phyloP scores from a whole-genome alignment of 2,797 vertebrate genomes.

The Crotalus adamanteus region DNA sequence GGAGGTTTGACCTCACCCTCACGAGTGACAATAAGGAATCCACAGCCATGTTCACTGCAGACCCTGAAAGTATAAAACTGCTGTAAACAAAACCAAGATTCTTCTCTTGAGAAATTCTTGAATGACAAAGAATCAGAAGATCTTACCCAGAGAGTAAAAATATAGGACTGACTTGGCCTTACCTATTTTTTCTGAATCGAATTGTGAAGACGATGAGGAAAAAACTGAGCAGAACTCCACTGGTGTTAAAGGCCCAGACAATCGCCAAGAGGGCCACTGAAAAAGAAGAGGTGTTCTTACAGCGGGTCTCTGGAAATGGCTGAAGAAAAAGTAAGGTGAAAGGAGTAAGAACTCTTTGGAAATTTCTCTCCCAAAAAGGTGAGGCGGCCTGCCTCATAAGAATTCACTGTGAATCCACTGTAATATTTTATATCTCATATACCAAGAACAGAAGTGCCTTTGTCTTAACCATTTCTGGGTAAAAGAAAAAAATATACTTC shows the following conservation, averaged over 20 bases:
- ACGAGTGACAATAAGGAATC: background rate
- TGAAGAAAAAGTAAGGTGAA: slow-evolving; percentile 41
- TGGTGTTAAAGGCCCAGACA: slow-evolving; percentile 86
- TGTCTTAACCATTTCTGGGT: background rate
- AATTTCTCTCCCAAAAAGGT: background rate
- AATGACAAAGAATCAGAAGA: background rate
- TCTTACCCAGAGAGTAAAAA: background rate
- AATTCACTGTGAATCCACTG: background rate
- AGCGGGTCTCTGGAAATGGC: slow-evolving; percentile 59
- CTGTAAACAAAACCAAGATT: background rate
- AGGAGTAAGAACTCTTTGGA: slow-evolving; percentile 23
- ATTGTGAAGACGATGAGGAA: slow-evolving; percentile 91
- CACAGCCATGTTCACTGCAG: background rate
- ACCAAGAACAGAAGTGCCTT: background rate
- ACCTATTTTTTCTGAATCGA: slow-evolving; percentile 95
- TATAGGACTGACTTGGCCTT: slow-evolving; percentile 35
- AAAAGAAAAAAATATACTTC: background rate
- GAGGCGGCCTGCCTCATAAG: background rate
- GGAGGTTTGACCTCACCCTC: background rate
- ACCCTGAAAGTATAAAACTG: background rate
- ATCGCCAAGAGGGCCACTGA: slow-evolving; percentile 82
- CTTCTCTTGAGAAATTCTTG: background rate
- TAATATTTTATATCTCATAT: background rate
- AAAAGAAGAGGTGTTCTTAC: slow-evolving; percentile 46
- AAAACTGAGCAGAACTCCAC: slow-evolving; percentile 83